Base-by-base conservation (phyloP, 2,797 vertebrate genomes). In the Cuniculus paca region DNA sequence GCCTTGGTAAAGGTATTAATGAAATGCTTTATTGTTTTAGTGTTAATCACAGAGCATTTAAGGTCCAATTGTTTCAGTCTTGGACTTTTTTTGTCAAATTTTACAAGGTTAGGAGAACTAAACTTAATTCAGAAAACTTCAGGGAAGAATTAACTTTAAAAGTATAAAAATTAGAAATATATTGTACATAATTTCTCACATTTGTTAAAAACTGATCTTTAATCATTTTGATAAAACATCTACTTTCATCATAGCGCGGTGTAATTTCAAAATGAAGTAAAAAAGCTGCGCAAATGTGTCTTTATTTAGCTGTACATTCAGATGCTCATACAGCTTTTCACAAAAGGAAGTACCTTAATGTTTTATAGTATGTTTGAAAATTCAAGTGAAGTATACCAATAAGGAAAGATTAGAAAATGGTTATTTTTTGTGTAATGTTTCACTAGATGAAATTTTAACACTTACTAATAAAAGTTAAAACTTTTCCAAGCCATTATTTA, bases 11-110 rank as follows among this genome's bases (percentile, higher is more conserved):
- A 92, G 26, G 39, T 75, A 61, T 88, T 95, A 92, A 83, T 63
- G 77, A 88, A 93, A 61, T 24, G 31, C 39, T 6, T 79, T 87
- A 72, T 17, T 77, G 3, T 94, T 95, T 86, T 89, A 60, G 7
- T 84, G 4, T 92, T 96, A 81, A 85, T 83, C 88, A 77, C 17
- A 84, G n/a, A 93, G 78, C 17, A 93, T 26, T 83, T 89, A 79
- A 94, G 0, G 83, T 94, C 50, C 81, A 92, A 85, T 80, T 95
- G 58, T 96, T 97, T 93, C 63, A 86, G 75, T 89, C 48, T 86
- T 89, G 39, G 26, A 14, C 22, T 20, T 96, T 65, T 93, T 86
- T n/a, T 83, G 56, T 63, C 12, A 95, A 89, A 48, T 93, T 95
- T 90, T 80, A 74, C 17, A 72, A 89, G 88, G 31, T 79, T 89